Percentiles rank a stretch among this genome's conserved stretches.
Conservation (phyloP, 2,113 vertebrate species). For the Dasyornis broadbenti region DNA sequence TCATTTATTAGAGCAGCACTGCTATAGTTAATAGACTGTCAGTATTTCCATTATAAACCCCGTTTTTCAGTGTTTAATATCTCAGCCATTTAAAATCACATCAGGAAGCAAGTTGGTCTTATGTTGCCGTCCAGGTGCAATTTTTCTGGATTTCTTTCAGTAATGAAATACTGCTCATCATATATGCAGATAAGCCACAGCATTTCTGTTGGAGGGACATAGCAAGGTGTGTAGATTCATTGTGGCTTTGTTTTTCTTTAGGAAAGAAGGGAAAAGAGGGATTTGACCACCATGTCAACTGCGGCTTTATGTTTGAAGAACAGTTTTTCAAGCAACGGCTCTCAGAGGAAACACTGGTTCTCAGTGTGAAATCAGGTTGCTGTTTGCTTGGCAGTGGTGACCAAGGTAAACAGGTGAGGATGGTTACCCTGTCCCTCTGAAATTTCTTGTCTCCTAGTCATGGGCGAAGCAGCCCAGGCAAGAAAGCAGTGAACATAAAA, state of each 20-base stretch:
- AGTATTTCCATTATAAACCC: slow-evolving; percentile 82
- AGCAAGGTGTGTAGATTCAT: neutral
- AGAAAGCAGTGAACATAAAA: neutral
- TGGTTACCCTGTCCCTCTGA: neutral
- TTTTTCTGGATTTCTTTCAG: slow-evolving; percentile 39
- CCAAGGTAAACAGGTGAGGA: neutral
- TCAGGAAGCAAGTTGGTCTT: slow-evolving; percentile 71
- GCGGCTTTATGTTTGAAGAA: neutral
- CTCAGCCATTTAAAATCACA: slow-evolving; percentile 75
- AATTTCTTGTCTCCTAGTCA: neutral
- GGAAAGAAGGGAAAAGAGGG: neutral
- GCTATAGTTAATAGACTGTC: slow-evolving; percentile 82
- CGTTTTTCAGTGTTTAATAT: slow-evolving; percentile 78
- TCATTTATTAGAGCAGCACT: slow-evolving; percentile 78
- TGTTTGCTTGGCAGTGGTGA: neutral
- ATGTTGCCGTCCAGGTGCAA: slow-evolving; percentile 36
- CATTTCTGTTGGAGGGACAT: neutral
- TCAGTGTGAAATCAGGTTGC: neutral
- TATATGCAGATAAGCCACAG: slow-evolving; percentile 36
- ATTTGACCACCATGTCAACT: neutral
- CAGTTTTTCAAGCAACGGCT: neutral
- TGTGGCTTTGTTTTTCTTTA: neutral
- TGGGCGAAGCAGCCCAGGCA: neutral
- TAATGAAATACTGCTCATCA: slow-evolving; percentile 21
- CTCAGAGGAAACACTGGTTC: neutral